A percentile compares a stretch with the other conserved stretches of the same genome.
These are phyloP conservation scores for Boloria euphrosyne DNA, from an alignment of 2,888 invertebrate genomes.

Conservation along the genomic window DNA sequence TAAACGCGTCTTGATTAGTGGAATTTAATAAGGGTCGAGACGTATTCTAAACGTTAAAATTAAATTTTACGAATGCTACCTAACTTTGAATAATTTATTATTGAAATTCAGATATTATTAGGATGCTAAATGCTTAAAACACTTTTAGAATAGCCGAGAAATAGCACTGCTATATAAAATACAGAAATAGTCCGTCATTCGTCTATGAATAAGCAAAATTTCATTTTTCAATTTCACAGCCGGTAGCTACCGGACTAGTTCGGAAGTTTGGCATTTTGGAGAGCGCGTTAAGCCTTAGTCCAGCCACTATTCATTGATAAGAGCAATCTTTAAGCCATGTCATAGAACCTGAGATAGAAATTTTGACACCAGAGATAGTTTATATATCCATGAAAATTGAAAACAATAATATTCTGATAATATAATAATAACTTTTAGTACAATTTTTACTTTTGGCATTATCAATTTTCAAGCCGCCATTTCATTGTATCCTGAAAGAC, in stretches of 20 bases:
- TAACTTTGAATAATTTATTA: neutral
- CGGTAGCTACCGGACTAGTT: neutral
- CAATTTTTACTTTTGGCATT: no score
- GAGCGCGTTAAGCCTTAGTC: no score
- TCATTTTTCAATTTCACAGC: neutral
- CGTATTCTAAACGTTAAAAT: neutral
- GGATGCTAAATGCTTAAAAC: neutral
- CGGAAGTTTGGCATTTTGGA: no score
- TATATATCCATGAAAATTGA: no score
- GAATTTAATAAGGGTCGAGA: neutral
- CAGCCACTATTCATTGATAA: no score
- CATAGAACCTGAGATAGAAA: no score
- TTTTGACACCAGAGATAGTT: no score
- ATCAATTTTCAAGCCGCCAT: no score
- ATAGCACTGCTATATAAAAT: conserved; percentile 8
- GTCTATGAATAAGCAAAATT: conserved; percentile 3
- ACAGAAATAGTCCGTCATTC: conserved; percentile 4
- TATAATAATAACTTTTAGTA: no score
- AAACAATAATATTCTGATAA: no score
- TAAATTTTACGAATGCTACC: neutral
- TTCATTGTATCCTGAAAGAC: no score
- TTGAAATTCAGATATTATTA: neutral
- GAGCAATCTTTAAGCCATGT: no score
- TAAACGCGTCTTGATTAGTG: conserved; percentile 6
- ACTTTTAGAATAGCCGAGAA: neutral